Base-by-base conservation (phyloP, 2,113 vertebrate species). In the Ardeotis arabs region DNA sequence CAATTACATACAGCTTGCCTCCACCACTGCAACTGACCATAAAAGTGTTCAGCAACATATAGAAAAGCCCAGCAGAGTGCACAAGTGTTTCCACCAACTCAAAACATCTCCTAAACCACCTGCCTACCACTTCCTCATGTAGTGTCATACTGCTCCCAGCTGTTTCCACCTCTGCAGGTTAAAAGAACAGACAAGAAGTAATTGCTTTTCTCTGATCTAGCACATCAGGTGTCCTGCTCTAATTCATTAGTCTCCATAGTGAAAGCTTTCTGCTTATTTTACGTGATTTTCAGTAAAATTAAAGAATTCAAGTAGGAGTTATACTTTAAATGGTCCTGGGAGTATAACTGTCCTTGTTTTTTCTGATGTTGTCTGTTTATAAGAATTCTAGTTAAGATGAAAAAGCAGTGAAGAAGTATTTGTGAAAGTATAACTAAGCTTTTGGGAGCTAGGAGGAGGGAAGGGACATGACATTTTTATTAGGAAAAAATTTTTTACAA, bases 31-130 rank as follows among this genome's bases (percentile, higher is more conserved):
- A 35, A 17, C 45, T 84, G 35, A 35, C 25, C 21, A 1, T 2
- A 31, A 20, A 28, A 24, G 1, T 0, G 0, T 2, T 22, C 14
- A 31, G 9, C 8, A 81, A 13, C 2, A 37, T 1, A 6, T 4
- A 53, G 10, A n/a, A 58, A 49, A n/a, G 0, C 14, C 24, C 35
- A 55, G 8, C 1, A 29, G 0, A 2, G 0, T 0, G 22, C 7
- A 10, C 2, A 23, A 14, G 0, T 2, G 0, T 0, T 12, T n/a
- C 10, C 18, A 66, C 3, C 41, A 14, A 9, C 22, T 14, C 20
- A 33, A 89, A 39, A n/a, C 14, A 2, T 4, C 5, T 20, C 10
- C 18, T 22, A 49, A 62, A 10, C 2, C 11, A 41, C 8, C 15
- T 27, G 0, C n/a, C 33, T 63, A 4, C 44, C 6, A 21, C 9